Base-by-base conservation (phyloP, 1,140 invertebrate genomes). In the Daktulosphaira vitifoliae region DNA sequence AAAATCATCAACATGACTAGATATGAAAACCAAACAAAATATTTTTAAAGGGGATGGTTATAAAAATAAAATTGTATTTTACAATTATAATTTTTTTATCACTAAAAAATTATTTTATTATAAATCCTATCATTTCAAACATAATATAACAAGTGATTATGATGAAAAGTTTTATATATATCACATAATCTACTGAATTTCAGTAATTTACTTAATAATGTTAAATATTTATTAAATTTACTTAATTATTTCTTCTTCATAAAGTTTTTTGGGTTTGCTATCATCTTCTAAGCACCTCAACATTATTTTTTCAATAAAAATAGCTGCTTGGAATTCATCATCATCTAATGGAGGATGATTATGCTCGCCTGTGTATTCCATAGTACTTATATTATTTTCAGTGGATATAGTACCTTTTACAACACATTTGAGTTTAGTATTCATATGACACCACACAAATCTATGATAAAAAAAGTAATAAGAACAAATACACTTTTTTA, bases 321-420 rank as follows among this genome's bases (percentile, higher is more conserved):
- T 62, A n/a, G 56, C 56, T 20, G 56, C 56, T 62, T 62, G 56
- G 44, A 62, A 62, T 15, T 62, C 56, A 33, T 62, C 42, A n/a
- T 48, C 16, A n/a, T 46, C 42, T 15, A 62, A 18, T 20, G 56
- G 56, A 15, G 18, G 42, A 62, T 62, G 56, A 33, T 62, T 62
- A 15, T 62, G 56, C 46, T 62, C 42, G 18, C 56, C 56, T 18
- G 56, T 48, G 46, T 33, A 62, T 13, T 62, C 56, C 20, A 62
- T 46, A 23, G 29, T 46, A 46, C 25, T 20, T 9, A 29, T 18
- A 22, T 22, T 16, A 48, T 48, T 62, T 11, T 62, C 42, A 2
- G 26, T 11, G 16, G 42, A 46, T 33, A 62, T 62, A 46, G 56
- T 29, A 2, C 56, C 56, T 48, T 62, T 62, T 4, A 62, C 56